Evolutionary conservation across 2,797 vertebrate genomes (phyloP).

Genomic region (Periparus ater): DNA sequence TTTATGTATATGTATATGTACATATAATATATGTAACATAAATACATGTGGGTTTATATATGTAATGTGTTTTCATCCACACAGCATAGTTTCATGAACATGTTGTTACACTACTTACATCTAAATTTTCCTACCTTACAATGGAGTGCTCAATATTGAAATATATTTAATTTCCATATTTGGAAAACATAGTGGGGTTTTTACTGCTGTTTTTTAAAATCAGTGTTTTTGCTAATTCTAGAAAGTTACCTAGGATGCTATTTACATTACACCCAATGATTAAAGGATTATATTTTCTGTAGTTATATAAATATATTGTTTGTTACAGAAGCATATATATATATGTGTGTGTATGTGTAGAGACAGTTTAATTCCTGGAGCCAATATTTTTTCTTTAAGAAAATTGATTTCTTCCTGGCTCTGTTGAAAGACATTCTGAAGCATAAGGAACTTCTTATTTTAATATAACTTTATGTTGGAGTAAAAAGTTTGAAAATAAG

Average conservation of each 20-base stretch:
- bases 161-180: neutral
- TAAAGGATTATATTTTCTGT: neutral
- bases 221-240: neutral
- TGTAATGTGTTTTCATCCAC: neutral
- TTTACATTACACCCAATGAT: accelerated
- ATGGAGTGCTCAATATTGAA: neutral
- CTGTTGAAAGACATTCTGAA: neutral
- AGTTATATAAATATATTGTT: neutral
- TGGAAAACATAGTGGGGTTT: neutral
- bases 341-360: accelerated
- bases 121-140: neutral
- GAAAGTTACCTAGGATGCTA: neutral
- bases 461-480: neutral
- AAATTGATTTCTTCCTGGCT: neutral
- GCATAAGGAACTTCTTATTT: neutral
- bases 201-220: neutral
- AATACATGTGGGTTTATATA: neutral
- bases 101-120: neutral
- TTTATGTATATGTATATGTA: too few species aligned
- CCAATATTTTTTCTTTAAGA: neutral
- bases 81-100: accelerated
- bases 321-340: neutral
- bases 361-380: neutral
- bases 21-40: neutral
- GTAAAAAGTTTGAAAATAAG: neutral